Evolutionary conservation across 2,888 invertebrate genomes (phyloP).

Genomic region (Drosophila kuntzei): DNA sequence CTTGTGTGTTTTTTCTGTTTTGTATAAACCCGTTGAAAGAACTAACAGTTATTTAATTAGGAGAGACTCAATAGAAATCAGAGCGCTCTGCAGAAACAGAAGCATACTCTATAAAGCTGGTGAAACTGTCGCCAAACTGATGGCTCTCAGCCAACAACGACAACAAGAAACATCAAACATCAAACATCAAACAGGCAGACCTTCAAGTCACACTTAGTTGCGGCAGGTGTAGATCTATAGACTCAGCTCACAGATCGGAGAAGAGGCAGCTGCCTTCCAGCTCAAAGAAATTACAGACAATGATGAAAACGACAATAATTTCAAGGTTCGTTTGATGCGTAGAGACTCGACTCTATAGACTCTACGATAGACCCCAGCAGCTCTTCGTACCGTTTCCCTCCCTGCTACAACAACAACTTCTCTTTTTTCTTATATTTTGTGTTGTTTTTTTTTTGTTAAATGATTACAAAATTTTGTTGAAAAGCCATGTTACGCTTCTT

Average conservation of each 20-base stretch:
- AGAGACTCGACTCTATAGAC: conserved; percentile 26
- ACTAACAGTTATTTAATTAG: conserved; percentile 77
- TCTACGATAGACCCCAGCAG: conserved; percentile 16
- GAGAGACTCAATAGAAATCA: conserved; percentile 72
- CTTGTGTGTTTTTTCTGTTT: conserved; percentile 27
- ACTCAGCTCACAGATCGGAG: conserved; percentile 14
- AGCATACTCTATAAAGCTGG: conserved; percentile 29
- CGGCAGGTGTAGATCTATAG: conserved; percentile 49
- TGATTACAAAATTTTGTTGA: conserved; percentile 81
- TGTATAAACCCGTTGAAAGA: conserved; percentile 62
- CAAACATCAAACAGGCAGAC: conserved; percentile 30
- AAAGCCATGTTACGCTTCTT: conserved; percentile 80
- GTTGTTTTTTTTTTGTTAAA: conserved; percentile 62
- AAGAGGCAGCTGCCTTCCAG: conserved; percentile 50
- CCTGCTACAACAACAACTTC: conserved; percentile 46
- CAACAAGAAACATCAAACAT: not conserved
- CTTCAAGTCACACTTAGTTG: conserved; percentile 67
- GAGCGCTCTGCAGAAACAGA: conserved; percentile 49
- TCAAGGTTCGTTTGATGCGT: conserved; percentile 84
- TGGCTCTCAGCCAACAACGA: conserved; percentile 3
- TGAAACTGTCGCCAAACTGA: conserved; percentile 69
- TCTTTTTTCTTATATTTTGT: conserved; percentile 22
- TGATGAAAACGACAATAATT: conserved; percentile 85
- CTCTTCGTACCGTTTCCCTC: conserved; percentile 60
- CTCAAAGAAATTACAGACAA: conserved; percentile 63